Evolutionary conservation across 2,113 vertebrate genomes (phyloP).

Genomic region (Leucosticte australis): DNA sequence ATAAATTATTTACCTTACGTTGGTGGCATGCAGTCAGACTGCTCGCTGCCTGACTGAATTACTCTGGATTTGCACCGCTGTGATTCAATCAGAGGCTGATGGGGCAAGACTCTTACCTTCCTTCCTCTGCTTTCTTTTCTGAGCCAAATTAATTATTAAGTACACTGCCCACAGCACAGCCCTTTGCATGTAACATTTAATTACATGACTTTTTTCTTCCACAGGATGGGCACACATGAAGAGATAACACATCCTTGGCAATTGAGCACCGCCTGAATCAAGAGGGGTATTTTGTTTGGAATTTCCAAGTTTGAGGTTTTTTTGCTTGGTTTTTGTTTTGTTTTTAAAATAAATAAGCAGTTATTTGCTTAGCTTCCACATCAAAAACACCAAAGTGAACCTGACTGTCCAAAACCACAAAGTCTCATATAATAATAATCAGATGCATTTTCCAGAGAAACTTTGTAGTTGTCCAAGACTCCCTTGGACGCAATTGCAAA

Average conservation of each 20-base stretch:
- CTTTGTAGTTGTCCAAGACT: neutral
- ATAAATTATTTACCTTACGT: conserved; percentile 50
- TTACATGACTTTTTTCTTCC: neutral
- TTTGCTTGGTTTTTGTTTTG: neutral
- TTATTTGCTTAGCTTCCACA: neutral
- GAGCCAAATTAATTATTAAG: neutral
- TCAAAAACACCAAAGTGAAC: neutral
- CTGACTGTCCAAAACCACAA: neutral
- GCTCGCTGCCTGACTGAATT: conserved; percentile 11
- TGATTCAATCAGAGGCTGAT: conserved; percentile 34
- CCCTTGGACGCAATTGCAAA: neutral
- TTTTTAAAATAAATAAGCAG: neutral
- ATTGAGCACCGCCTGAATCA: neutral
- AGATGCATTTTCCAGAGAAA: neutral
- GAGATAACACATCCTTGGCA: neutral
- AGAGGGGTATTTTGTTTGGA: neutral
- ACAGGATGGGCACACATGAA: neutral
- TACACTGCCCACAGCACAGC: conserved; percentile 13
- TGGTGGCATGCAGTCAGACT: conserved; percentile 2
- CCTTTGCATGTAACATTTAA: neutral
- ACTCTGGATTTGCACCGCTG: conserved; percentile 3
- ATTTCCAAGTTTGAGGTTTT: neutral
- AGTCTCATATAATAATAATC: neutral
- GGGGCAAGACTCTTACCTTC: neutral
- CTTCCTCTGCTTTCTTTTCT: conserved; percentile 23